These are phyloP conservation scores for Lymantria monacha DNA, from an alignment of 2,888 invertebrate species.

Conservation along the genomic window DNA sequence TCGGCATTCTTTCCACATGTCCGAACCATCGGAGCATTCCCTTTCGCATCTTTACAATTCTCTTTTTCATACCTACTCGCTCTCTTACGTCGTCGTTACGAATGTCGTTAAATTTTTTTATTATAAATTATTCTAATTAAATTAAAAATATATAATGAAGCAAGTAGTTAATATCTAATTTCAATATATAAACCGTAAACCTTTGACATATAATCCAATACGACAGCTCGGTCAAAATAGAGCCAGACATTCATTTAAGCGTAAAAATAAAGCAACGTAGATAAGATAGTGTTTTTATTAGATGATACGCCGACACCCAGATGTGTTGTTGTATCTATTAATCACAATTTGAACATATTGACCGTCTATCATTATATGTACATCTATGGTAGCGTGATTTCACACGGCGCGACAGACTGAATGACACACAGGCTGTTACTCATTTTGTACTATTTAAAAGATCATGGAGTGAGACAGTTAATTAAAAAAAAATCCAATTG, in stretches of 20 bases:
- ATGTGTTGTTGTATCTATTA: conserved; percentile 44
- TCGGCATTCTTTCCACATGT: too few relatives aligned
- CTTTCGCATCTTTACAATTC: too few relatives aligned
- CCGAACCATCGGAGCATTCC: too few relatives aligned
- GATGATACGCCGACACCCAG: conserved; percentile 40
- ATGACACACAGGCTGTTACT: conserved; percentile 42
- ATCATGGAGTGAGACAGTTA: too few relatives aligned
- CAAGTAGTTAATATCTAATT: too few relatives aligned
- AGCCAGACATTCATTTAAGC: conserved; percentile 39
- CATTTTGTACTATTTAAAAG: too few relatives aligned
- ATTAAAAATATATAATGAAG: too few relatives aligned
- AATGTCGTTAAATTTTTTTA: too few relatives aligned
- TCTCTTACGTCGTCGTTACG: too few relatives aligned
- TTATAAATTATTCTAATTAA: too few relatives aligned
- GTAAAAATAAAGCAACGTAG: conserved; percentile 36
- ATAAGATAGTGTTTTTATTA: conserved; percentile 33
- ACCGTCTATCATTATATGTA: conserved; percentile 58
- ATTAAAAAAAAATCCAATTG: too few relatives aligned
- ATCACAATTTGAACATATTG: conserved; percentile 78
- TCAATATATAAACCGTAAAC: background rate
- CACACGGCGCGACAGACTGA: conserved; percentile 56
- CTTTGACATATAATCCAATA: conserved; percentile 40
- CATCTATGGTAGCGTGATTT: conserved; percentile 58
- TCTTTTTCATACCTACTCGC: too few relatives aligned
- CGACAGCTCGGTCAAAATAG: conserved; percentile 39